Base-by-base conservation (phyloP, 2,113 vertebrate species). In the Entelurus aequoreus region DNA sequence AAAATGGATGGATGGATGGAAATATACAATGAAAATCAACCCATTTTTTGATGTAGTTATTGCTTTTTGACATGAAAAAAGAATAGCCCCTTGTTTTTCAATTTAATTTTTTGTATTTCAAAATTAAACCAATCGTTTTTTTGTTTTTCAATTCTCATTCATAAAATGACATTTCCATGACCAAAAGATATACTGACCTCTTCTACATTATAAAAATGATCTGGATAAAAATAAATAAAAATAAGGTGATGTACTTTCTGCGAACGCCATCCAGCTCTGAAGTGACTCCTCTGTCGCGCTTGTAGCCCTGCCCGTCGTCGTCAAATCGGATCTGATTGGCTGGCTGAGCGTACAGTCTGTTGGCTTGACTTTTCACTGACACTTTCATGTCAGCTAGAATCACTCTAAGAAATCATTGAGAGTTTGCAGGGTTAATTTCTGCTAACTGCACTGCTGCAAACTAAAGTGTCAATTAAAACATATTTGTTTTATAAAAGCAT, bases 321-420 rank as follows among this genome's bases (percentile, higher is more conserved):
- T 95, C 93, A 78, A 90, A 88, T 0, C 60, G 65, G 68, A 95
- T 92, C 70, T 86, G 90, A 84, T 75, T 63, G 0, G 82, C 57
- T 2, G 86, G 10, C 16, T 60, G 62, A 1, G 9, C 13, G 0
- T 19, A 65, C 35, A 68, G 54, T 60, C 83, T 81, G 7, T 28
- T 63, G 4, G 75, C 0, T 0, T 71, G 82, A 52, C 13, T 93
- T 52, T 87, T 85, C 46, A 98, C 42, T 46, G 42, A 46, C 42
- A 46, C 71, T 62, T 92, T 91, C 94, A 97, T 97, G 76, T 93
- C 83, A 50, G 92, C 85, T 63, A 98, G 90, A 63, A 97, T 86
- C 0, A 80, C 80, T 66, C 93, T 92, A 78, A 84, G 71, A 85
- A 86, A 58, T 6, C 6, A 54, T 14, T 11, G 9, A 56, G 16